Percentiles rank a stretch among this genome's conserved stretches.
These are phyloP conservation scores for Brenthis ino DNA, from an alignment of 2,888 invertebrate species.

Conservation along the genomic window DNA sequence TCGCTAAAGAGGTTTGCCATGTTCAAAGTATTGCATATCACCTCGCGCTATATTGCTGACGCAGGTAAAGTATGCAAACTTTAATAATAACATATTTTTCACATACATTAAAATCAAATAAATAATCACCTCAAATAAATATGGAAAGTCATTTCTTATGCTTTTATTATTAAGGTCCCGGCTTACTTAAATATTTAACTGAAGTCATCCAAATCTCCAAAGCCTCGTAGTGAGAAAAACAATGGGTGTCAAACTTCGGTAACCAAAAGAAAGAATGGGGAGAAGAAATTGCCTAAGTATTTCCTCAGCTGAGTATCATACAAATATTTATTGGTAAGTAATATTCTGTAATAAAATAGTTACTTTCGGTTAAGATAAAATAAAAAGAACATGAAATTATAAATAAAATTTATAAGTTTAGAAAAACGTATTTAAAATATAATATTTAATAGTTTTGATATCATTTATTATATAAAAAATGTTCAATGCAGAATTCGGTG, in stretches of 20 bases:
- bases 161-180: conserved; percentile 56
- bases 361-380: too few relatives aligned
- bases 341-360: neutral
- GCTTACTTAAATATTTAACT: conserved; percentile 81
- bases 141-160: too few relatives aligned
- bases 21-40: neutral
- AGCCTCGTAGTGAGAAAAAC: conserved; percentile 83
- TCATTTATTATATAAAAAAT: neutral
- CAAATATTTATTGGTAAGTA: conserved; percentile 87
- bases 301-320: conserved; percentile 92
- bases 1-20: too few relatives aligned
- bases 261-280: conserved; percentile 84
- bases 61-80: neutral
- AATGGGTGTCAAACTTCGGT: conserved; percentile 93
- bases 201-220: conserved; percentile 83
- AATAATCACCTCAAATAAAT: too few relatives aligned
- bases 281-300: conserved; percentile 60
- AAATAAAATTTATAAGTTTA: too few relatives aligned
- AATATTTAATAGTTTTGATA: neutral
- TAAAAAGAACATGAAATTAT: neutral
- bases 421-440: too few relatives aligned
- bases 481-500: conserved; percentile 82
- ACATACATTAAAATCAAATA: too few relatives aligned
- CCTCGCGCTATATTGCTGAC: neutral
- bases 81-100: neutral